Evolutionary conservation across 2,888 invertebrate genomes (phyloP).

Genomic region (Apomyelois bistriatella): DNA sequence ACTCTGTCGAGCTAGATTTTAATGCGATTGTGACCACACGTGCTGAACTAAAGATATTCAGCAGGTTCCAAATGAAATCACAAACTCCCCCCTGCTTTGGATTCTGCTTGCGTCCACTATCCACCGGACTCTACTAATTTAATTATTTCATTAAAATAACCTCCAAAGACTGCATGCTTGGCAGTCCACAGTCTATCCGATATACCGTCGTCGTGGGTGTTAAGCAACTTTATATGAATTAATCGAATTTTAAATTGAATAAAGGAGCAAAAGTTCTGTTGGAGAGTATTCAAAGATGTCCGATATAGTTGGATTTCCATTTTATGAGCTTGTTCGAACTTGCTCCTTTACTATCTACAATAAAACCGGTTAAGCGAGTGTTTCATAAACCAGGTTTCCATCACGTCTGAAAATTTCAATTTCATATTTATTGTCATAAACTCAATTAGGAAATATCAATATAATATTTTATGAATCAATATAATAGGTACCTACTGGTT

Average conservation of each 20-base stretch:
- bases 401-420: conserved; percentile 5
- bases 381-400: conserved; percentile 3
- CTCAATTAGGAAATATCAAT: conserved; percentile 7
- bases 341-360: conserved; percentile 9
- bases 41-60: conserved; percentile 21
- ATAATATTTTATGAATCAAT: neutral
- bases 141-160: conserved; percentile 71
- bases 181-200: conserved; percentile 45
- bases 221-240: conserved; percentile 36
- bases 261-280: conserved; percentile 7
- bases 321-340: conserved; percentile 14
- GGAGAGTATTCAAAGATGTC: conserved; percentile 13
- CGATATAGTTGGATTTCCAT: conserved; percentile 13
- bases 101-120: conserved; percentile 58
- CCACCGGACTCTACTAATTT: conserved; percentile 59
- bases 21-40: conserved; percentile 18
- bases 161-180: conserved; percentile 49
- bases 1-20: conserved; percentile 16
- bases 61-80: conserved; percentile 51
- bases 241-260: conserved; percentile 16
- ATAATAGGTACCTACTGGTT: too few species aligned
- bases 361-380: conserved; percentile 9
- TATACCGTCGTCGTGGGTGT: conserved; percentile 43
- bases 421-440: neutral
- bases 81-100: conserved; percentile 44